Percentiles rank a stretch among this genome's conserved stretches.
Evolutionary conservation across 2,888 invertebrate species (phyloP).

Genomic region (Venustoraphidia nigricollis): DNA sequence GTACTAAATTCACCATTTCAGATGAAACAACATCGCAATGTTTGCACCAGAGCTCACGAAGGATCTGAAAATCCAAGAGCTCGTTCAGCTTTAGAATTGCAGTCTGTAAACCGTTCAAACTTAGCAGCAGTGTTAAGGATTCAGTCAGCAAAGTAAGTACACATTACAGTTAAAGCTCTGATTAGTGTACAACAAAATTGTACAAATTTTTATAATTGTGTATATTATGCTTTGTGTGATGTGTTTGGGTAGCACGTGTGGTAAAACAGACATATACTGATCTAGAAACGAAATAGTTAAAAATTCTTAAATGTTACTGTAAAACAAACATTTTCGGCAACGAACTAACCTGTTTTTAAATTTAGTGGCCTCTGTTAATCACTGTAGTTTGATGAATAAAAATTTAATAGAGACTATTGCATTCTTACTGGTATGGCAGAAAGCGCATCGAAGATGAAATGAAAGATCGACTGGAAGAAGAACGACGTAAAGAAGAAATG

Average conservation of each 20-base stretch:
- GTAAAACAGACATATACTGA: no score
- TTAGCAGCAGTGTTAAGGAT: conserved; percentile 51
- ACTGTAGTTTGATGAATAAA: no score
- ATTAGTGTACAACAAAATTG: background rate
- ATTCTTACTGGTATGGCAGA: conserved; percentile 17
- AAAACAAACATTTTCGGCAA: no score
- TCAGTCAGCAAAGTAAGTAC: conserved; percentile 35
- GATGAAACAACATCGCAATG: background rate
- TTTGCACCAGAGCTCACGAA: conserved; percentile 2
- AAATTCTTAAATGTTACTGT: no score
- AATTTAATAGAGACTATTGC: no score
- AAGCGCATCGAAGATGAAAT: conserved; percentile 48
- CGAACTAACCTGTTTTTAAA: no score
- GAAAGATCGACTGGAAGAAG: conserved; percentile 39
- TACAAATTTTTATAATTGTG: background rate
- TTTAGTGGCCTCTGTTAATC: no score
- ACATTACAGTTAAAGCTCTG: background rate
- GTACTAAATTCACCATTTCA: background rate
- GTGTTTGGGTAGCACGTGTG: background rate
- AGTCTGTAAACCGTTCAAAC: conserved; percentile 41
- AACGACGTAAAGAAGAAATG: conserved; percentile 38
- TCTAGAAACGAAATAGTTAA: no score
- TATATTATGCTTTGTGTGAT: background rate
- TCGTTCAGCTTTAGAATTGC: conserved; percentile 24
- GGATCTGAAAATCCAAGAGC: conserved; percentile 14